Conservation (phyloP, 2,113 vertebrate species). For the Myanophis thanlyinensis region DNA sequence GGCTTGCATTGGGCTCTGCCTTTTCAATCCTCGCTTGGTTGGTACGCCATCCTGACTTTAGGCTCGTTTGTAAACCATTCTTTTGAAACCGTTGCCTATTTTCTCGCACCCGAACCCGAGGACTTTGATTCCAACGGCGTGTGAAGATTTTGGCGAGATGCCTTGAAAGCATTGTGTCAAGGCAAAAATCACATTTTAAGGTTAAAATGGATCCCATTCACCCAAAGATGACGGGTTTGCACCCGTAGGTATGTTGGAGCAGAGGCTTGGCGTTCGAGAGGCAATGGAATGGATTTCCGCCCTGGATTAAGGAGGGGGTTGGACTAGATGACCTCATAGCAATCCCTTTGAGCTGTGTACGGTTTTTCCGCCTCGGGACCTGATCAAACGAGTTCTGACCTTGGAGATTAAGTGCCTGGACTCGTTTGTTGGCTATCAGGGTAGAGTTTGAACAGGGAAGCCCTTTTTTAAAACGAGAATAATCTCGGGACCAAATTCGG, state of each 20-base stretch:
- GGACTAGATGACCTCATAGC: not conserved
- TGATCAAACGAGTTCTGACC: not conserved
- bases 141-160: not conserved
- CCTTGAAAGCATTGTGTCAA: not conserved
- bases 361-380: not conserved
- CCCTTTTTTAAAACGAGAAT: not conserved
- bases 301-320: not conserved
- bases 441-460: not conserved
- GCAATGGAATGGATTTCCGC: not conserved
- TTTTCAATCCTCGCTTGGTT: no score
- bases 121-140: not conserved
- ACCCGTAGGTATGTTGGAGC: not conserved
- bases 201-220: not conserved
- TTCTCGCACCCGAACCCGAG: not conserved
- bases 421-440: not conserved
- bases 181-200: not conserved
- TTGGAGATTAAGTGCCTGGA: not conserved
- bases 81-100: not conserved
- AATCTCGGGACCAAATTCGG: not conserved
- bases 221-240: not conserved
- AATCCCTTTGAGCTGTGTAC: not conserved
- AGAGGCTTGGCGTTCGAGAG: not conserved
- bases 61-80: not conserved
- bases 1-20: not conserved
- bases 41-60: not conserved